phyloP scores from a whole-genome alignment of 2,113 vertebrate species.

The Ascaphus truei region DNA sequence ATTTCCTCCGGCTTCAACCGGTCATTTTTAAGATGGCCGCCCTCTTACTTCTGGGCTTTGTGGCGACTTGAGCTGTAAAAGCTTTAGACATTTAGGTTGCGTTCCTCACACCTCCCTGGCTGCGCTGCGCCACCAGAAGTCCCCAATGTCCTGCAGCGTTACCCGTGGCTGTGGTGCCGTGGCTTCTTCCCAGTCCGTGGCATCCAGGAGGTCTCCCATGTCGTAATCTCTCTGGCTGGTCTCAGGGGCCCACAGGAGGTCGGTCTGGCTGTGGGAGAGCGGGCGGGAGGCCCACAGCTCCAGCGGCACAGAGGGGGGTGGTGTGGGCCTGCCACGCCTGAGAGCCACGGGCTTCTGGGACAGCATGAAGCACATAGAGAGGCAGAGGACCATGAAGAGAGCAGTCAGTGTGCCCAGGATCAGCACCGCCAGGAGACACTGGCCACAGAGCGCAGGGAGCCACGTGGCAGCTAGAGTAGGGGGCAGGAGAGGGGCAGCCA shows the following conservation, averaged over 20 bases:
- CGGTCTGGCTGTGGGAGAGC: background rate
- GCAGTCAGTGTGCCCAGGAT: constrained; percentile 1
- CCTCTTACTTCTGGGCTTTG: no score
- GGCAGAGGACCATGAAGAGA: constrained; percentile 27
- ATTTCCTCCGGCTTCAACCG: no score
- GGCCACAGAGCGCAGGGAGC: background rate
- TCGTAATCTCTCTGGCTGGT: background rate
- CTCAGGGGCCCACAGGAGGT: background rate
- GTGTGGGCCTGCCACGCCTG: background rate
- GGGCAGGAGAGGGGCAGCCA: background rate
- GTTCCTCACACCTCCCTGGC: background rate
- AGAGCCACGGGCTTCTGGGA: background rate
- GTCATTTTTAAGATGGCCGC: no score
- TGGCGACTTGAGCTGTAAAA: no score
- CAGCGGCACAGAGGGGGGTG: background rate
- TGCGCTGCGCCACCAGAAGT: constrained; percentile 21
- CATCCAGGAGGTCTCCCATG: background rate
- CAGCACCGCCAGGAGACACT: constrained; percentile 20
- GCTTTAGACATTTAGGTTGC: no score
- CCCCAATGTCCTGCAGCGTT: constrained; percentile 33
- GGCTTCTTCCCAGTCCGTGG: background rate
- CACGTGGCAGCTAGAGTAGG: background rate
- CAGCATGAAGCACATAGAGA: constrained; percentile 18
- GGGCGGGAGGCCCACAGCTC: constrained; percentile 34
- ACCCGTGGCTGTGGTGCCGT: constrained; percentile 13